These are phyloP conservation scores for Clepsis dumicolana DNA, from an alignment of 2,888 invertebrate genomes.

Conservation along the genomic window DNA sequence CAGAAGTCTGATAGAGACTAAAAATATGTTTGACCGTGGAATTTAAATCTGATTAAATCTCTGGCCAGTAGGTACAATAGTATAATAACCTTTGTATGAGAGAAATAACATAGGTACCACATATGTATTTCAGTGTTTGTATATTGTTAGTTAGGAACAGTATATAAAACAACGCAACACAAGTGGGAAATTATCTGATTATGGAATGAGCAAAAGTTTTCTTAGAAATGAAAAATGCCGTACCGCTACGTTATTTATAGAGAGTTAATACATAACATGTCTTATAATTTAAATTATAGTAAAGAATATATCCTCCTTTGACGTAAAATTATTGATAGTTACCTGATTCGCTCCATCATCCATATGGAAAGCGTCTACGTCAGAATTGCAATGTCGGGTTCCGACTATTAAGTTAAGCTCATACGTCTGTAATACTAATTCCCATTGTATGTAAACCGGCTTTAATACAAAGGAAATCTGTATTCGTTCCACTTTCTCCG, in stretches of 20 bases:
- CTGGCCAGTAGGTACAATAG: neutral
- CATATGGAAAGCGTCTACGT: constrained; percentile 14
- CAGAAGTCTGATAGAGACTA: constrained; percentile 21
- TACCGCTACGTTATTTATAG: too few relatives aligned
- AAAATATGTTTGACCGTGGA: constrained; percentile 37
- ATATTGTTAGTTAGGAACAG: too few relatives aligned
- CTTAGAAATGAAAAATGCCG: too few relatives aligned
- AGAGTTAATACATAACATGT: too few relatives aligned
- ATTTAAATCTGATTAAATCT: constrained; percentile 11
- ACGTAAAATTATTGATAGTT: constrained; percentile 9
- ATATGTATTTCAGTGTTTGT: too few relatives aligned
- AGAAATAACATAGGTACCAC: neutral
- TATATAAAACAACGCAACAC: too few relatives aligned
- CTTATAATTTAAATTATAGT: neutral
- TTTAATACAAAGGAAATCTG: constrained; percentile 67
- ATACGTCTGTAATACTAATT: constrained; percentile 53
- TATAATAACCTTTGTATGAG: neutral
- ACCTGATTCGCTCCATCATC: constrained; percentile 14
- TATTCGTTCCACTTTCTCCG: constrained; percentile 73
- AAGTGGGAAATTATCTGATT: too few relatives aligned
- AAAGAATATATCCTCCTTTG: neutral
- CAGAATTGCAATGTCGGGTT: constrained; percentile 20
- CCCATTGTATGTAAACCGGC: constrained; percentile 49
- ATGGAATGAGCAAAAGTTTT: too few relatives aligned
- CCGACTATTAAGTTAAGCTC: constrained; percentile 44